Evolutionary conservation across 2,113 vertebrate species (phyloP).

Genomic region (Empidonax alnorum): DNA sequence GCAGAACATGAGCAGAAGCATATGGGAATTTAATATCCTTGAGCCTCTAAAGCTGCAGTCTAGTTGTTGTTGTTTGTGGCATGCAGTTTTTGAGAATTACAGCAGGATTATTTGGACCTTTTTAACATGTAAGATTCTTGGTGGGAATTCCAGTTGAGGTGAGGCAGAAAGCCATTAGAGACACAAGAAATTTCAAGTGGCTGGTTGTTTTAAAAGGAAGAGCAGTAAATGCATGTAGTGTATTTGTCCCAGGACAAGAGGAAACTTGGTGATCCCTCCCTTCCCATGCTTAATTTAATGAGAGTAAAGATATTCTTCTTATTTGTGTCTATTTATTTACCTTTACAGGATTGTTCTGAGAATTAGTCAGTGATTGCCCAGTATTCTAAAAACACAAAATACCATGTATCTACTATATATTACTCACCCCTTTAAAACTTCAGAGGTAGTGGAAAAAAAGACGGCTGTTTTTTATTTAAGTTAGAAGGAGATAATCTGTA

Average conservation of each 20-base stretch:
- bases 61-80: not conserved
- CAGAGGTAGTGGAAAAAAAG: not conserved
- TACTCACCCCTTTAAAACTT: not conserved
- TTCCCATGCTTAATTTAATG: not conserved
- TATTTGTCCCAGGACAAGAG: not conserved
- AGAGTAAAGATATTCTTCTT: not conserved
- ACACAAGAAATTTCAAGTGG: not conserved
- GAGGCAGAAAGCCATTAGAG: not conserved
- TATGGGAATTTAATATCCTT: not conserved
- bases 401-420: not conserved
- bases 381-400: not conserved
- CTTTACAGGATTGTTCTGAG: not conserved
- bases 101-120: not conserved
- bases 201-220: slow-evolving; percentile 40
- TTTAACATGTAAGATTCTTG: not conserved
- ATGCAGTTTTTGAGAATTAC: not conserved
- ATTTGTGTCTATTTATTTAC: not conserved
- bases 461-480: not conserved
- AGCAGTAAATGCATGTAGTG: not conserved
- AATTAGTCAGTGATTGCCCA: not conserved
- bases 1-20: not conserved
- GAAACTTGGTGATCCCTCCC: slow-evolving; percentile 5
- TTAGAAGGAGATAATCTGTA: not conserved
- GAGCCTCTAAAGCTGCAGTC: not conserved
- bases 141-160: not conserved